These are phyloP conservation scores for Dendrophyllia cribrosa DNA, from an alignment of 64 coral and sea anemone genomes.

Conservation along the genomic window DNA sequence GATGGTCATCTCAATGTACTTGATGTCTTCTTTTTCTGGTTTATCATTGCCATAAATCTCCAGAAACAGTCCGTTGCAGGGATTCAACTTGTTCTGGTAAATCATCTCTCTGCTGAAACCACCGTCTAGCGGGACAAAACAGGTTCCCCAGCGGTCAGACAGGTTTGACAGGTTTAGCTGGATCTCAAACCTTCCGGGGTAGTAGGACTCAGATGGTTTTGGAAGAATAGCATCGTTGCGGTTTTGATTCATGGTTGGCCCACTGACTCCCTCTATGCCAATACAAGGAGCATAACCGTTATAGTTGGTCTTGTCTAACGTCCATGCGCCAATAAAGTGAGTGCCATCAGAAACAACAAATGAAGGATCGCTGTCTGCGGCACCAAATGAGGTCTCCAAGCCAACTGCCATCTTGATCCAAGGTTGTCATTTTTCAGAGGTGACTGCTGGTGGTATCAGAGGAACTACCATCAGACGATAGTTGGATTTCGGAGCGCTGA, in stretches of 20 bases:
- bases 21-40: slow-evolving; percentile 7
- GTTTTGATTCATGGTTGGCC: background rate
- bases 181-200: slow-evolving; percentile 42
- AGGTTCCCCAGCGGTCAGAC: slow-evolving; percentile 42
- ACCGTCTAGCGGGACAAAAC: slow-evolving; percentile 12
- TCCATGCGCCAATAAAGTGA: background rate
- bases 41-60: slow-evolving; percentile 29
- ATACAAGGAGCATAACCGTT: background rate
- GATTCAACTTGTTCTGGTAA: slow-evolving; percentile 9
- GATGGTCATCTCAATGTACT: slow-evolving; percentile 29
- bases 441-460: too few species aligned
- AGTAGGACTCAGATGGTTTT: background rate
- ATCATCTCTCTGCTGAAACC: slow-evolving; percentile 13
- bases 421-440: too few species aligned
- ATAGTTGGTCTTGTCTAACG: background rate
- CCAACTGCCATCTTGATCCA: too few species aligned
- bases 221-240: background rate
- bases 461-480: too few species aligned
- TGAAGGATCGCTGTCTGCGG: too few species aligned
- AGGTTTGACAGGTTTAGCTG: slow-evolving; percentile 5
- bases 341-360: slow-evolving; percentile 25
- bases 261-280: slow-evolving; percentile 33
- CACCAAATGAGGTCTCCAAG: too few species aligned
- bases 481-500: too few species aligned
- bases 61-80: background rate